Evolutionary conservation across 2,113 vertebrate genomes (phyloP), one percentile per base, ranked within the genome.

Genomic region (Megalops atlanticus): DNA sequence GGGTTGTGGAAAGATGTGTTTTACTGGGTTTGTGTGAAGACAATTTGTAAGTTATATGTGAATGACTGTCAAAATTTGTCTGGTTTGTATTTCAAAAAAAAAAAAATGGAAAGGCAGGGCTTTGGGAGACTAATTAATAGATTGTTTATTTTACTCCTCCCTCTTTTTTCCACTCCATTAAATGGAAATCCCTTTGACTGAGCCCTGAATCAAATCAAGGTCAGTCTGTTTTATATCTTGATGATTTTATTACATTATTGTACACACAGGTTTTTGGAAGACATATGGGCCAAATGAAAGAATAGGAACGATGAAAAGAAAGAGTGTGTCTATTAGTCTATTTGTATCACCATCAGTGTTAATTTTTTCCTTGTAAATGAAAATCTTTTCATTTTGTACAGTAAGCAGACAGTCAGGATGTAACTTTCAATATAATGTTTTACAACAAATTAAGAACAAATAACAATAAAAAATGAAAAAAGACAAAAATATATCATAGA

Each of bases 381-480:
- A 86, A 87, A 87, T 84, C 87, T 91, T 93, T 92, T 93, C 92
- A 91, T 89, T 94, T 94, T 93, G 90, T 93, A 92, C 91, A 94
- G 90, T 91, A 85, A 89, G 90, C 89, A 91, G 90, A 93, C 91
- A 94, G 91, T 90, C 89, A 92, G 91, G 90, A 94, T 91, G 92
- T 93, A 93, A 89, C 91, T 93, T 93, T 92, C 85, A 90, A 90
- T 89, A 92, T 15, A 15, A 39, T 88, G 90, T 94, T 94, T 94
- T 94, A 89, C 91, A 94, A 84, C 85, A 79, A 91, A 91, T 92
- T 90, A 91, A 91, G 91, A 93, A 92, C 91, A 92, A 91, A 88
- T 54, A 90, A 91, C 91, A 87, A 49, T 1, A 77, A 33, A 73
- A 92, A 79, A 71, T 80, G 12, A 88, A 89, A 91, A 88, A 80